Evolutionary conservation across 2,888 invertebrate genomes (phyloP).

Genomic region (Lasioglossum lativentre): DNA sequence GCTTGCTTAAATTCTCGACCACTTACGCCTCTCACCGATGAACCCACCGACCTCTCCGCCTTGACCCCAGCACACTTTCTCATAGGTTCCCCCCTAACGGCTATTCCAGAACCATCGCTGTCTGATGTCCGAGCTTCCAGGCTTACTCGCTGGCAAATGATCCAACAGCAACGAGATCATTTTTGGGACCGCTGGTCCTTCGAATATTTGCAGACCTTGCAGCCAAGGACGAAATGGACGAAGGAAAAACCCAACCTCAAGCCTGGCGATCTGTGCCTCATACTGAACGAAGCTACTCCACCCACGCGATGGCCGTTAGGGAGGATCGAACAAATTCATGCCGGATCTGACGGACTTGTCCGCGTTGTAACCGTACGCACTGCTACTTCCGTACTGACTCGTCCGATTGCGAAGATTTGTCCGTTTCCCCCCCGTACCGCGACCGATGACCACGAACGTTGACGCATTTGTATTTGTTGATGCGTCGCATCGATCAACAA

Average conservation of each 20-base stretch:
- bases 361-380: neutral
- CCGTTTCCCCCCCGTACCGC: neutral
- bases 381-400: neutral
- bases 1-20: neutral
- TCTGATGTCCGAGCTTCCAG: neutral
- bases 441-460: neutral
- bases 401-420: neutral
- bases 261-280: neutral
- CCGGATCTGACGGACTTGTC: neutral
- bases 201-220: neutral
- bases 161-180: neutral
- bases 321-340: neutral
- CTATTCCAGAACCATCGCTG: neutral
- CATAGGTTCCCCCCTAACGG: neutral
- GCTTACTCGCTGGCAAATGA: neutral
- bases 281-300: neutral
- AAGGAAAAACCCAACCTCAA: neutral
- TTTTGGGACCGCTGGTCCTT: neutral
- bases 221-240: neutral
- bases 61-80: neutral
- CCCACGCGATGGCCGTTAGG: neutral
- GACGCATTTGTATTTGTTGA: neutral
- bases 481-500: neutral
- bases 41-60: no score
- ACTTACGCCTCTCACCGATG: rapidly evolving